phyloP scores from a whole-genome alignment of 2,113 vertebrate genomes.

The Fregata magnificens region DNA sequence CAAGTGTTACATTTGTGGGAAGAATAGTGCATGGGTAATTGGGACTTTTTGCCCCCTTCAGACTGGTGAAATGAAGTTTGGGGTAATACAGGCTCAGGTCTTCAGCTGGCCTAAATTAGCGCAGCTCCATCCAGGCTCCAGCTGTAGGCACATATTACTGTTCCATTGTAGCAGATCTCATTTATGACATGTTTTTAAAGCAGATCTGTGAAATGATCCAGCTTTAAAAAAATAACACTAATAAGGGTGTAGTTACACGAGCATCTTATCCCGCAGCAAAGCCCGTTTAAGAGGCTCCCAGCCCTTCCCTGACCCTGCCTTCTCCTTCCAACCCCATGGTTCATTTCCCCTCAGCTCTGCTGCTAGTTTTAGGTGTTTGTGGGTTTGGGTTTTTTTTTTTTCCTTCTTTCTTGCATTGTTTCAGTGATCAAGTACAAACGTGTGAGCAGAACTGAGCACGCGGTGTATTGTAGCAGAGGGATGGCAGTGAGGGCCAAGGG shows the following conservation, averaged over 20 bases:
- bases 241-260: conserved; percentile 68
- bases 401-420: not conserved
- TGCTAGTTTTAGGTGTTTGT: not conserved
- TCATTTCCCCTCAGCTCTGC: not conserved
- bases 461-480: not conserved
- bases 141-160: conserved; percentile 22
- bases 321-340: not conserved
- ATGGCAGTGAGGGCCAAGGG: not conserved
- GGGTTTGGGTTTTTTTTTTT: not conserved
- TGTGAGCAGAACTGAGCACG: accelerated
- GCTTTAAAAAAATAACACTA: conserved; percentile 69
- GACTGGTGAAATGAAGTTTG: not conserved
- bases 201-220: conserved; percentile 70
- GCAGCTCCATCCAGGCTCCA: not conserved
- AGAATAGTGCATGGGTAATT: not conserved
- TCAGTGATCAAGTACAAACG: not conserved
- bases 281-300: conserved; percentile 63
- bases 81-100: not conserved
- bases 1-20: not conserved
- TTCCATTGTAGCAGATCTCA: conserved; percentile 56
- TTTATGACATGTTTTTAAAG: conserved; percentile 70
- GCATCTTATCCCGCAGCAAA: conserved; percentile 59
- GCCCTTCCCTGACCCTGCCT: conserved; percentile 57
- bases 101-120: conserved; percentile 62
- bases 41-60: not conserved